Evolutionary conservation across 2,888 invertebrate species (phyloP), one percentile per base, ranked within the genome.

Genomic region (Brachypterus glaber): DNA sequence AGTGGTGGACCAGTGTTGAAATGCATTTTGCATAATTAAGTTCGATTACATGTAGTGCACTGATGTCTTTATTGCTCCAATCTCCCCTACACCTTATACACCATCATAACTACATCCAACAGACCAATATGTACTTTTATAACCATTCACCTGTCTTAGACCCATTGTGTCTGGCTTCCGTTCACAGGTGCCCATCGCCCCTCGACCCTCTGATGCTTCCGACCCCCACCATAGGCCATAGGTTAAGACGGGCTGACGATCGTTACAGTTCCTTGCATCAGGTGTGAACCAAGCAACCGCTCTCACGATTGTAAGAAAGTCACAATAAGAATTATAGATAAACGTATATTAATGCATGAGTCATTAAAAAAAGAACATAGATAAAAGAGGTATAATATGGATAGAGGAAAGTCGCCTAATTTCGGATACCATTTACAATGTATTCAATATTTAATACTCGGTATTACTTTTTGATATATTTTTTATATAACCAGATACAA

Each of bases 111-210:
- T 21, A 7, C 9, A 7, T 21, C 21, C 21, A 21, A 7, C 21
- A 21, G 9, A 21, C 21, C 5, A 9, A 9, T 21, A 9, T 21
- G 5, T 21, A 9, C 21, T 9, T 5, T 7, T 21, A 49, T 49
- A 56, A 55, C 53, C 53, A 52, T 54, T 58, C 57, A 57, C 57
- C 56, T 58, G 58, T 57, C 55, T 54, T 44, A 49, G 47, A 45
- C 43, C 51, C 53, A 53, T 48, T 47, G 47, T 48, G 45, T 40
- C 45, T 47, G 50, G 56, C 56, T 58, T 58, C 58, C 58, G 58
- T 58, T 58, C 58, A 55, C 58, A 58, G 53, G 56, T 52, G 44
- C 42, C 37, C 37, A 25, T 32, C 27, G 27, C 36, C 31, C 39
- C 32, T 32, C 26, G 30, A 30, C 36, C 44, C 18, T 38, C 37